phyloP scores from a whole-genome alignment of 2,888 invertebrate genomes.

The Orthosia incerta region DNA sequence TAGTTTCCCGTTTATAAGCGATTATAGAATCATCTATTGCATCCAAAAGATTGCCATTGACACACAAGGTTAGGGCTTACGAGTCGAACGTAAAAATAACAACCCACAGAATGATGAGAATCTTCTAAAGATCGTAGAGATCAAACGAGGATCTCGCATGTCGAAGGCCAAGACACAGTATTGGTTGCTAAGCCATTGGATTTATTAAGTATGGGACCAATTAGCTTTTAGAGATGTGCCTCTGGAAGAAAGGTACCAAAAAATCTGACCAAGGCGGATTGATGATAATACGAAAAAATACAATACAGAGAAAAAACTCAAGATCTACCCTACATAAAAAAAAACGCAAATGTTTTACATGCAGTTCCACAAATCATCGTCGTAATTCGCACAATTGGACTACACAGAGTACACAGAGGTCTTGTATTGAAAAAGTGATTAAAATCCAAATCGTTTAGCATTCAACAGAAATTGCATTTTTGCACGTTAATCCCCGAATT shows the following conservation, averaged over 20 bases:
- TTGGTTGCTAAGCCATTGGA: not conserved
- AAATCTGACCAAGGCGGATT: not conserved
- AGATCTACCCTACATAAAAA: not conserved
- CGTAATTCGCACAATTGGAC: conserved; percentile 30
- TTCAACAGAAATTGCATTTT: conserved; percentile 56
- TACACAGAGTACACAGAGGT: conserved; percentile 32
- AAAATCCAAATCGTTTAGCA: conserved; percentile 53
- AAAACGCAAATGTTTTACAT: not conserved
- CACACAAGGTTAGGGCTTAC: not conserved
- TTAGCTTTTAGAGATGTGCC: not conserved
- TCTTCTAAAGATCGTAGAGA: not conserved
- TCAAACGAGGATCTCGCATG: not conserved
- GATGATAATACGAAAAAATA: not conserved
- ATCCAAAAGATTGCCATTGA: not conserved
- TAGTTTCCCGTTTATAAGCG: not conserved
- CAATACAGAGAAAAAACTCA: not conserved
- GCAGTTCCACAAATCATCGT: conserved; percentile 10
- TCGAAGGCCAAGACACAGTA: not conserved
- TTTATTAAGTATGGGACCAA: too few species aligned
- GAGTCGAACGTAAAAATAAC: too few species aligned
- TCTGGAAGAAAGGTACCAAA: not conserved
- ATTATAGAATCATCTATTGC: not conserved
- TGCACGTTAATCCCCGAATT: conserved; percentile 59
- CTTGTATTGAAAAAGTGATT: conserved; percentile 52
- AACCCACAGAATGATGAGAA: not conserved